Conservation (phyloP, 2,113 vertebrate genomes). For the Mesitornis unicolor region DNA sequence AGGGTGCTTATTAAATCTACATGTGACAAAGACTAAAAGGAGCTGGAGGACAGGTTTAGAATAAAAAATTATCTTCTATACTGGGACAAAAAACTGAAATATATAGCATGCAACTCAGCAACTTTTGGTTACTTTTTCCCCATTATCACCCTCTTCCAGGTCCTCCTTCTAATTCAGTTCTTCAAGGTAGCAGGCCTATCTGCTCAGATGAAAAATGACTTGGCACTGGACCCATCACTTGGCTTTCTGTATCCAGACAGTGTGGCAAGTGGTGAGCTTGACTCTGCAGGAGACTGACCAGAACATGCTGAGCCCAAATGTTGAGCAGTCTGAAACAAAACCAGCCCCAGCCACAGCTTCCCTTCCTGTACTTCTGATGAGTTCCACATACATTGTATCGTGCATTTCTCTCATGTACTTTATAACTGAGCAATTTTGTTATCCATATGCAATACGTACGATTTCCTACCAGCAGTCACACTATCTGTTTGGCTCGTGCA, state of each 20-base stretch:
- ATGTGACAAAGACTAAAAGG: not conserved
- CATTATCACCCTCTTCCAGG: not conserved
- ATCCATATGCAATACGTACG: not conserved
- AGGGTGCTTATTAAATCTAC: not conserved
- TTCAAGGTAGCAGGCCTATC: not conserved
- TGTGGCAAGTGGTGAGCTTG: not conserved
- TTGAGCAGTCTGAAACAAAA: not conserved
- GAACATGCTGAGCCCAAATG: not conserved
- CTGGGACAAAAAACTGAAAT: not conserved
- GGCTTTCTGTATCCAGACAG: not conserved
- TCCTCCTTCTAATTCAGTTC: not conserved
- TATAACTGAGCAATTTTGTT: not conserved
- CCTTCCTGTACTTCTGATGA: not conserved
- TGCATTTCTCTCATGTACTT: not conserved
- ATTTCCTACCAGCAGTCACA: not conserved
- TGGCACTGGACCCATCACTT: not conserved
- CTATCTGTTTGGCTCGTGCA: not conserved
- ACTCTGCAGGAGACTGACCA: not conserved
- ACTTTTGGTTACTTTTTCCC: not conserved
- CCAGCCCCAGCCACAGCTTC: not conserved
- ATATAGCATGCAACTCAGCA: not conserved
- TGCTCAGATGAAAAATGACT: not conserved
- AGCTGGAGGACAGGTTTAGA: not conserved
- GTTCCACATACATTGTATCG: fast-evolving
- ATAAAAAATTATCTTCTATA: not conserved